A percentile compares a stretch with the other conserved stretches of the same genome.
These are phyloP conservation scores for Nylanderia fulva DNA, from an alignment of 1,140 invertebrate genomes.

Conservation along the genomic window DNA sequence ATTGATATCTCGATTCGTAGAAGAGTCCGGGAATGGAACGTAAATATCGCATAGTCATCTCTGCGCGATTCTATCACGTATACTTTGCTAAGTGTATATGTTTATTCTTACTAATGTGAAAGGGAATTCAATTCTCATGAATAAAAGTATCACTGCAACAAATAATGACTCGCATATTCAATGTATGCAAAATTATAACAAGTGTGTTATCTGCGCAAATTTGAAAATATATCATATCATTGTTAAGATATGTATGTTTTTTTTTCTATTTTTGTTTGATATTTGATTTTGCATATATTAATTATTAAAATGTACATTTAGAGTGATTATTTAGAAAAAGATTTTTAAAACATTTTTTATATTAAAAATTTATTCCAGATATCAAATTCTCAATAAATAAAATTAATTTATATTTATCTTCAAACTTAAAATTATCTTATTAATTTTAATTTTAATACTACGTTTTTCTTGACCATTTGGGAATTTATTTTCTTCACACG, in stretches of 20 bases:
- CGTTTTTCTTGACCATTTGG: background rate
- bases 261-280: background rate
- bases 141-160: conserved; percentile 22
- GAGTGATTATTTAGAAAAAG: background rate
- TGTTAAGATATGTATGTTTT: conserved; percentile 24
- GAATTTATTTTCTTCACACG: background rate
- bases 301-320: background rate
- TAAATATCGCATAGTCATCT: conserved; percentile 42
- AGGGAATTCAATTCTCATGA: conserved; percentile 62
- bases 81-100: background rate
- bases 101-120: background rate
- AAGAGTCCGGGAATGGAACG: background rate
- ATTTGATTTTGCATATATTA: background rate
- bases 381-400: background rate
- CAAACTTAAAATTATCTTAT: background rate
- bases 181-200: conserved; percentile 63
- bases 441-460: background rate
- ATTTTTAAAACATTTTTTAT: background rate
- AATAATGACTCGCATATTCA: conserved; percentile 39
- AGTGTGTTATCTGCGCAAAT: conserved; percentile 27
- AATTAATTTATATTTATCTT: background rate
- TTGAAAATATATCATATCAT: conserved; percentile 30
- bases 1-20: background rate
- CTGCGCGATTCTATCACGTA: background rate
- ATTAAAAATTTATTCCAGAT: background rate